These are phyloP conservation scores for Nomada fucata DNA, from an alignment of 2,888 invertebrate genomes.

Conservation along the genomic window DNA sequence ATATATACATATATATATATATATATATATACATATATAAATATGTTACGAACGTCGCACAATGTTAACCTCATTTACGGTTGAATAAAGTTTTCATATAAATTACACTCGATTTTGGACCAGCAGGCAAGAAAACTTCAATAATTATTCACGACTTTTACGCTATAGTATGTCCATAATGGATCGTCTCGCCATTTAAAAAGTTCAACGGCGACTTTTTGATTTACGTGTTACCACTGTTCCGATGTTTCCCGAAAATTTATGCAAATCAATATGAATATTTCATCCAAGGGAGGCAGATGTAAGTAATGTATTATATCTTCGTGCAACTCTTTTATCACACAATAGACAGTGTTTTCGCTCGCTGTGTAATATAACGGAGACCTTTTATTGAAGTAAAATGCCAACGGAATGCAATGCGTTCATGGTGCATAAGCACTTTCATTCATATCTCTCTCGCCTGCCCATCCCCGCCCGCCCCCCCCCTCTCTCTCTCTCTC, in stretches of 20 bases:
- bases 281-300: not conserved
- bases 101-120: conserved; percentile 31
- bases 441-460: conserved; percentile 50
- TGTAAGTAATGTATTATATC: conserved; percentile 40
- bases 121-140: not conserved
- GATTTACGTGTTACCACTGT: not conserved
- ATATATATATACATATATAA: conserved; percentile 35
- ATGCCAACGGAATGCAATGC: conserved; percentile 37
- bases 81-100: conserved; percentile 66
- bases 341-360: conserved; percentile 41
- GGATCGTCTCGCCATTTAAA: not conserved
- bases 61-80: conserved; percentile 63
- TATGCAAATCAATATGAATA: conserved; percentile 10
- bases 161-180: not conserved
- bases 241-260: not conserved
- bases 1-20: conserved; percentile 26
- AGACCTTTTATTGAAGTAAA: conserved; percentile 47
- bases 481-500: no score
- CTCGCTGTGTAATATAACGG: conserved; percentile 22
- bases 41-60: conserved; percentile 59
- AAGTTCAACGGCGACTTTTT: not conserved
- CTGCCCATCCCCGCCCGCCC: not conserved
- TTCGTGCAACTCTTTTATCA: conserved; percentile 5
- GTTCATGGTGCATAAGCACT: conserved; percentile 51
- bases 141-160: conserved; percentile 20